phyloP scores from a whole-genome alignment of 2,888 invertebrate species.

The Agrotis exclamationis region DNA sequence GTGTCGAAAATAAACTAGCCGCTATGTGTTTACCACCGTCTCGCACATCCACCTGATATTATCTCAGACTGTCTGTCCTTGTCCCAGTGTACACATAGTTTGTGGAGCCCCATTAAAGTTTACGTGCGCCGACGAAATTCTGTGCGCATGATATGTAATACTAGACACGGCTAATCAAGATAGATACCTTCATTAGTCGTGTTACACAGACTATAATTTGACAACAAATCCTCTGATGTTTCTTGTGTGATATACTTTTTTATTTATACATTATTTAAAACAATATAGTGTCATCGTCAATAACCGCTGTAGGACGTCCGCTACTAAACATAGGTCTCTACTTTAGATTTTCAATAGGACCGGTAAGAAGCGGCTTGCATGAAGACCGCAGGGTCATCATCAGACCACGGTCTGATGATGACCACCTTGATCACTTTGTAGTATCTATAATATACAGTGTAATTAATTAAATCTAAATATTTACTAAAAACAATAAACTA shows the following conservation, averaged over 20 bases:
- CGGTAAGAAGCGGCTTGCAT: too few relatives aligned
- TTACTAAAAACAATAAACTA: too few relatives aligned
- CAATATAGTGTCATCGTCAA: too few relatives aligned
- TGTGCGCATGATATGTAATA: slow-evolving; percentile 3
- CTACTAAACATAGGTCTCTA: too few relatives aligned
- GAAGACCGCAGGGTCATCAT: too few relatives aligned
- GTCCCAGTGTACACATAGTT: slow-evolving; percentile 33
- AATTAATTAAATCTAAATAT: too few relatives aligned
- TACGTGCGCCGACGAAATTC: slow-evolving; percentile 13
- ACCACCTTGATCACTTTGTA: too few relatives aligned
- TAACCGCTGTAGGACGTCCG: too few relatives aligned
- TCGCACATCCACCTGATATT: slow-evolving; percentile 15
- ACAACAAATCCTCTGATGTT: neutral
- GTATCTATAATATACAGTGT: too few relatives aligned
- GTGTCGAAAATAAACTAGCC: neutral
- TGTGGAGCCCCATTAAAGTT: slow-evolving; percentile 42
- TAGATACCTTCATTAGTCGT: neutral
- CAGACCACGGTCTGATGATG: too few relatives aligned
- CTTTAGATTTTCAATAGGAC: too few relatives aligned
- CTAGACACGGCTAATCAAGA: slow-evolving; percentile 16
- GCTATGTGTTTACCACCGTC: neutral
- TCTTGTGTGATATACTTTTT: neutral
- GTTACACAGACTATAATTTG: neutral
- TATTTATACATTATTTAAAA: neutral
- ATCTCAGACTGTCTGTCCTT: slow-evolving; percentile 20